Evolutionary conservation across 2,888 invertebrate genomes (phyloP).

Genomic region (Sthenelais limicola): DNA sequence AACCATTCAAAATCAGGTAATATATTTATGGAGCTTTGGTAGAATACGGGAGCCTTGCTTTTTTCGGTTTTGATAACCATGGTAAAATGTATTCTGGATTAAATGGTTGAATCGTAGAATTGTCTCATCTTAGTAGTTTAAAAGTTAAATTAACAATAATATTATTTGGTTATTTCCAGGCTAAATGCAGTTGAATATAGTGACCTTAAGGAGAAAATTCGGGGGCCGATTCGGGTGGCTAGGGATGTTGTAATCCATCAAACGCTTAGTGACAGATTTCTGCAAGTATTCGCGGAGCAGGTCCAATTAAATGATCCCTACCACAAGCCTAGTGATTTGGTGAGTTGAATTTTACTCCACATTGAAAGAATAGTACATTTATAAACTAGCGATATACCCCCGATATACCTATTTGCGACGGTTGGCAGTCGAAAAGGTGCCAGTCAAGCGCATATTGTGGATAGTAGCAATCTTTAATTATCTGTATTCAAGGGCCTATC

Average conservation of each 20-base stretch:
- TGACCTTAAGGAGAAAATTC: conserved; percentile 82
- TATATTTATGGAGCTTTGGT: not conserved
- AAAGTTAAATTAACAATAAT: not conserved
- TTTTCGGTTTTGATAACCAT: not conserved
- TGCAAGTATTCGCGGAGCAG: conserved; percentile 85
- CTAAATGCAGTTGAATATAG: conserved; percentile 84
- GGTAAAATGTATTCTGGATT: not conserved
- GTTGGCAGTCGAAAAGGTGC: too few relatives aligned
- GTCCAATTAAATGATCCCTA: conserved; percentile 68
- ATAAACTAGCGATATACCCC: too few relatives aligned
- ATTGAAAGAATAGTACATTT: too few relatives aligned
- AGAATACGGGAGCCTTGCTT: not conserved
- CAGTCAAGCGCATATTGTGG: too few relatives aligned
- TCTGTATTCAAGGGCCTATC: too few relatives aligned
- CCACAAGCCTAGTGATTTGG: conserved; percentile 59
- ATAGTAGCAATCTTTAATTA: too few relatives aligned
- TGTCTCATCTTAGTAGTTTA: not conserved
- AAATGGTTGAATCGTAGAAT: not conserved
- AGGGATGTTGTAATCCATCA: conserved; percentile 83
- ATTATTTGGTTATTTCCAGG: conserved; percentile 47
- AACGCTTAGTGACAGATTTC: conserved; percentile 86
- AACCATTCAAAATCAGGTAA: conserved; percentile 73
- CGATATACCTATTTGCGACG: too few relatives aligned
- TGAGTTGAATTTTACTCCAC: too few relatives aligned
- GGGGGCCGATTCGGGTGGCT: conserved; percentile 80